Evolutionary conservation across 1,140 invertebrate species (phyloP).

Genomic region (Heliconius eleuchia): DNA sequence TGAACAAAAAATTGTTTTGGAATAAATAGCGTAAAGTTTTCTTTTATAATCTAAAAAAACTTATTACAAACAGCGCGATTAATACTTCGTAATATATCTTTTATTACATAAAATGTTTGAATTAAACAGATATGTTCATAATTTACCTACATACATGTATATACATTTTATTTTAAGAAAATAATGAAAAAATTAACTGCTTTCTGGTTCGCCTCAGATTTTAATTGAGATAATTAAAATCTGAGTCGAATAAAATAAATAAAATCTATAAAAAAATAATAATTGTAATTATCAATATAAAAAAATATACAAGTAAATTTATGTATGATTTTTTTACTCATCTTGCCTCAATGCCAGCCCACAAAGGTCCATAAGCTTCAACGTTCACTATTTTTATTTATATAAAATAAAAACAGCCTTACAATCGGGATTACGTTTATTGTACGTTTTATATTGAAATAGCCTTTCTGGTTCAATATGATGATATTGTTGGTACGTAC

Average conservation of each 20-base stretch:
- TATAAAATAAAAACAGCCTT: neutral
- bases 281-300: neutral
- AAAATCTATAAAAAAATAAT: neutral
- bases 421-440: neutral
- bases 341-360: neutral
- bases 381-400: neutral
- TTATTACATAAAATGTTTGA: neutral
- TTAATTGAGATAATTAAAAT: neutral
- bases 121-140: neutral
- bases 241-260: neutral
- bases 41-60: too few species aligned
- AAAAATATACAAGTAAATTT: neutral
- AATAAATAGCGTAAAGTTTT: slow-evolving; percentile 23
- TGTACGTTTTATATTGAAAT: neutral
- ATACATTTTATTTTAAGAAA: neutral
- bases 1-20: slow-evolving; percentile 25
- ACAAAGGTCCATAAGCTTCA: neutral
- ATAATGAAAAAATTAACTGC: neutral
- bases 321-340: neutral
- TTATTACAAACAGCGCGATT: too few species aligned
- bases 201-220: neutral
- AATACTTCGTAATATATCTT: neutral
- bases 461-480: neutral
- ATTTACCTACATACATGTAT: neutral
- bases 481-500: neutral